Base-by-base conservation (phyloP, 2,113 vertebrate species). In the Motacilla alba region DNA sequence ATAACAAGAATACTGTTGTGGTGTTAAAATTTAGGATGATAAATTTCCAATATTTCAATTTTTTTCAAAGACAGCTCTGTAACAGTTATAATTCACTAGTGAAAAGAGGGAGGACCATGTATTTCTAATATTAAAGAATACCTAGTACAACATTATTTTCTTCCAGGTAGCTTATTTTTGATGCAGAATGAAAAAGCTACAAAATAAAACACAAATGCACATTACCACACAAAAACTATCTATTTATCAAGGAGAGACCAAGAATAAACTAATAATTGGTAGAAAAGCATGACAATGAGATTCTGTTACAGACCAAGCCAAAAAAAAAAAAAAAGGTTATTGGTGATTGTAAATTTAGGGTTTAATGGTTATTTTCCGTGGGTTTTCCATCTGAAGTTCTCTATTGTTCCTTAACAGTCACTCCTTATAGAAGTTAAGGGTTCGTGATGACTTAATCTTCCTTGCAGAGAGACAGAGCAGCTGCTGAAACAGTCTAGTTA, bases 381-480 rank as follows among this genome's bases (percentile, higher is more conserved):
- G 2, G 4, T 4, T 69, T 87, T 78, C 73, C 10, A 23, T 56
- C 44, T 56, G 16, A 89, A 68, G 6, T 59, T 33, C 18, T 67
- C 19, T 43, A 23, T 22, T 70, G 59, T 50, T 58, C 50, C 83
- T 66, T 69, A 39, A 75, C 19, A 79, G 17, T 90, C 14, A 3
- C 7, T 79, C 13, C 18, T 76, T 56, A 64, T 15, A 46, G 37
- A 69, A 60, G 10, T 22, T 56, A 69, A 76, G 26, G 14, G 20
- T 37, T 52, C 63, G 28, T 92, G 67, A 92, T 80, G 58, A 30
- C 46, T 88, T 95, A 83, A 92, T 93, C 41, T 67, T 30, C 18
- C 18, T 88, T 88, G 50, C 50, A 87, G 72, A 88, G 20, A 76
- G 24, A 62, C 14, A 75, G n/a, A 72, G 26, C 49, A 43, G 49